Base-by-base conservation (phyloP, 2,797 vertebrate species). In the Oryzias sinensis region DNA sequence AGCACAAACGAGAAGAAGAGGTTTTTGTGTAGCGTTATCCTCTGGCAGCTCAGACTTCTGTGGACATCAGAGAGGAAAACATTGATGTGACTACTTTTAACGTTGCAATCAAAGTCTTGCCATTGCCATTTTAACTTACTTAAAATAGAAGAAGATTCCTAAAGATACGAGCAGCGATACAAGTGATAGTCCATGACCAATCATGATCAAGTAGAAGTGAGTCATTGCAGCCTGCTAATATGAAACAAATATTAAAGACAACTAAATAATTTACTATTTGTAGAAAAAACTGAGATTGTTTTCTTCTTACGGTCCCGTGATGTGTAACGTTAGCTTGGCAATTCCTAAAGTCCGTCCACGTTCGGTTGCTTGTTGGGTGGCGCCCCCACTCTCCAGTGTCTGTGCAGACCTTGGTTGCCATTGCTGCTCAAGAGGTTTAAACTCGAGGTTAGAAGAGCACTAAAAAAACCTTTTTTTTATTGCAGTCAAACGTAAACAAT, bases 21-120 rank as follows among this genome's bases (percentile, higher is more conserved):
- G 83, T 99, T 98, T 90, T 99, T 99, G 75, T 99, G 97, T 49
- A 99, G 92, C 0, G 97, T 99, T 75, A 99, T 97, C 80, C 97
- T 95, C 60, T 99, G 97, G 84, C 97, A 99, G 80, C 96, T 98
- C 75, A 99, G 87, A 72, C 95, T 99, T 92, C 97, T 99, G 76
- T 54, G 16, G 70, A 63, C 11, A 53, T 16, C 14, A 25, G 24
- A 29, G 55, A 27, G 40, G 22, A 47, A 37, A 24, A 33, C 18
- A 25, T 3, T 4, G 25, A 62, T 0, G 8, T 16, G 2, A n/a
- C 3, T 27, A 1, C 11, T 20, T 41, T 33, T 25, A 17, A 5
- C 6, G 6, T 14, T 18, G 14, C 5, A 49, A 18, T 6, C 9
- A 17, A 1, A 40, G 14, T n/a, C 9, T 45, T 14, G n/a, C n/a